Percentiles rank a stretch among this genome's conserved stretches.
Evolutionary conservation across 2,797 vertebrate genomes (phyloP).

Genomic region (Dendrocincla fuliginosa): DNA sequence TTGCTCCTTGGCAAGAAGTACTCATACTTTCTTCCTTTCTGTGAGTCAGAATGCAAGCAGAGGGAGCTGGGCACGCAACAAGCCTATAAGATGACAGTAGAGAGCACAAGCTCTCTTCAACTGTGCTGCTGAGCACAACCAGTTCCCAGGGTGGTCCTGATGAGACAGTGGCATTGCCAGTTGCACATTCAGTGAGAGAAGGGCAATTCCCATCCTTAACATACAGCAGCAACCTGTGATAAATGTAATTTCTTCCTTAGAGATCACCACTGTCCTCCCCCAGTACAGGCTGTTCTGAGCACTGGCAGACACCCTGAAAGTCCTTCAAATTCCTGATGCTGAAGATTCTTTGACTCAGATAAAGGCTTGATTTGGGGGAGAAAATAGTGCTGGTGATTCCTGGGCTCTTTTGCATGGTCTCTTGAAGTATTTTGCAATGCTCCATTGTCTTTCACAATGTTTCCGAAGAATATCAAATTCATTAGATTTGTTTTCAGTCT

Average conservation of each 20-base stretch:
- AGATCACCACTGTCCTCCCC: neutral
- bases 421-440: neutral
- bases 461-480: neutral
- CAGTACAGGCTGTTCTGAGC: neutral
- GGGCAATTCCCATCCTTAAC: neutral
- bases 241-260: neutral
- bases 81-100: neutral
- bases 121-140: neutral
- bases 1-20: neutral
- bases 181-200: neutral
- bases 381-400: neutral
- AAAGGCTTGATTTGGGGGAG: neutral
- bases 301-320: neutral
- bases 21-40: neutral
- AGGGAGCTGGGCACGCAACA: neutral
- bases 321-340: neutral
- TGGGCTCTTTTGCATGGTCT: neutral
- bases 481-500: slow-evolving; percentile 17
- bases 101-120: neutral
- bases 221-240: neutral
- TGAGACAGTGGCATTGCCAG: neutral
- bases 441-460: neutral
- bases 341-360: neutral
- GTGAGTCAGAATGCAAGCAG: neutral
- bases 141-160: neutral